Conservation (phyloP, 2,113 vertebrate genomes). For the Marmota monax region DNA sequence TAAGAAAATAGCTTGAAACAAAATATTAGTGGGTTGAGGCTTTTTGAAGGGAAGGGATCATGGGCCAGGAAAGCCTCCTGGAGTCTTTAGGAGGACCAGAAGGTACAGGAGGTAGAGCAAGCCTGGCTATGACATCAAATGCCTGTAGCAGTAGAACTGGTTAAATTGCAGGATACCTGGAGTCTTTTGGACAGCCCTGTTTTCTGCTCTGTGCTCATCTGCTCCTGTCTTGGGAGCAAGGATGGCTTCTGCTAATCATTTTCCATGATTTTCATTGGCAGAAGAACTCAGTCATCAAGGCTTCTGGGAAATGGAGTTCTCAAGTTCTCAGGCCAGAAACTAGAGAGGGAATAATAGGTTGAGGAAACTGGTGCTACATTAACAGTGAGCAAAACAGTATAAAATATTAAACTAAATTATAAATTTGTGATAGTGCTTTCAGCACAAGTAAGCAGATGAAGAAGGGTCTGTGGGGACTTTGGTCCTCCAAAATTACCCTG, state of each 20-base stretch:
- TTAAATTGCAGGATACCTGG: not conserved
- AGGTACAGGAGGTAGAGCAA: not conserved
- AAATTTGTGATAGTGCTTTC: not conserved
- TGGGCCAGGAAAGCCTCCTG: not conserved
- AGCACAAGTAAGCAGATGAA: not conserved
- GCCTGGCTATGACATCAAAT: not conserved
- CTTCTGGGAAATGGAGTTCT: conserved; percentile 11
- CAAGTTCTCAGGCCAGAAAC: not conserved
- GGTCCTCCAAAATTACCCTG: not conserved
- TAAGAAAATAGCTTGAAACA: not conserved
- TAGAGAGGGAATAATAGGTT: not conserved
- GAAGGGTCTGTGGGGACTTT: not conserved
- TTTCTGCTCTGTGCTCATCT: not conserved
- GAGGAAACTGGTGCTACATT: not conserved
- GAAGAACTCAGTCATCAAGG: not conserved
- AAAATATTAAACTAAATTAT: not conserved
- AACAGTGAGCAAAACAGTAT: not conserved
- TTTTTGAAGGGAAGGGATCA: not conserved
- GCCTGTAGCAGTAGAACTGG: not conserved
- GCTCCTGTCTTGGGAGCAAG: not conserved
- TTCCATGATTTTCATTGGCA: not conserved
- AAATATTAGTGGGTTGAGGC: not conserved
- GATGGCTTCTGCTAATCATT: not conserved
- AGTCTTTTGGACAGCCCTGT: not conserved
- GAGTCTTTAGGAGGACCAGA: not conserved